Evolutionary conservation across 2,888 invertebrate genomes (phyloP), one percentile per base, ranked within the genome.

Genomic region (Odontocerum albicorne): DNA sequence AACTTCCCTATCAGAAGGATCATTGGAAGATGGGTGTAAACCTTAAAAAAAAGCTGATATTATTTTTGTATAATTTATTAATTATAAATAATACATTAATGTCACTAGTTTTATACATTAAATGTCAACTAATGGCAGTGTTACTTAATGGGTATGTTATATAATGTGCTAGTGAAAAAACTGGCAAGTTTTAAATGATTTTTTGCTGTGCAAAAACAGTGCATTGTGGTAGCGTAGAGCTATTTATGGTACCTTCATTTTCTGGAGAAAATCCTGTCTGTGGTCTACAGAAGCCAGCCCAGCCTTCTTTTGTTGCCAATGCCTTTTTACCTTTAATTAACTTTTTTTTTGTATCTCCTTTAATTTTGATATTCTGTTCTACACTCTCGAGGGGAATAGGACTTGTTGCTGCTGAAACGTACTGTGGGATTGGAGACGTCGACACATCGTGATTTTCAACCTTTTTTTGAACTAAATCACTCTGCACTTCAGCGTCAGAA

Each of bases 211-310:
- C 62, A 33, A 55, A 39, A 46, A 62, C 19, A 21, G 62, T 59
- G 62, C 59, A 57, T 40, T 59, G 62, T 44, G 58, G 50, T 39
- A 59, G 53, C 55, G 56, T 56, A 45, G 61, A 19, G 32, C 51
- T 58, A 50, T 45, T 39, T 36, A 56, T 53, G 35, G 56, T 61
- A 61, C 61, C 61, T 61, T 61, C 61, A 19, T 55, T 45, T 51
- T 61, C 61, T 19, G 61, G 56, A 45, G 61, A 59, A 45, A 50
- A 61, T 36, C 51, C 38, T 4, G 50, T 56, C 15, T 61, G 61
- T 3, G 61, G 58, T 35, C 56, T 59, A 38, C 61, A 62, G 44
- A 63, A 63, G 7, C 62, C 63, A 4, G 60, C 60, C 63, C 63
- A 63, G 8, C 63, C 63, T n/a, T 62, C 63, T 51, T 53, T 59